Evolutionary conservation across 1,140 invertebrate genomes (phyloP).

Genomic region (Papilio machaon): DNA sequence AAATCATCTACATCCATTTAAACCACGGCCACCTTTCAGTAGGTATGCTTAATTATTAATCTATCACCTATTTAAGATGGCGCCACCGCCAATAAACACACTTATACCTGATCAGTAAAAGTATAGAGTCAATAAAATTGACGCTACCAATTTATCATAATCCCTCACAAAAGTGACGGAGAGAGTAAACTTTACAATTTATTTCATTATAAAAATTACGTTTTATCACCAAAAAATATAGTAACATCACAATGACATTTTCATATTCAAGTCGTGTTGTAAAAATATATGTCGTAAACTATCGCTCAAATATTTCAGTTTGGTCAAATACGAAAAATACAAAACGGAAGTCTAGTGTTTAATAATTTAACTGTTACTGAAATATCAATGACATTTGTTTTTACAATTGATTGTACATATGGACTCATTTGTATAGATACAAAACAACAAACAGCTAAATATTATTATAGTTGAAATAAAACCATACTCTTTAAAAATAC

Average conservation of each 20-base stretch:
- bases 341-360: slow-evolving; percentile 41
- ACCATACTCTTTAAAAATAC: slow-evolving; percentile 28
- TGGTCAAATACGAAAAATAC: slow-evolving; percentile 59
- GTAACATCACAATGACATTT: slow-evolving; percentile 55
- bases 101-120: slow-evolving; percentile 49
- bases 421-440: not conserved
- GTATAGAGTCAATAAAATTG: slow-evolving; percentile 66
- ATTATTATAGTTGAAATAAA: slow-evolving; percentile 33
- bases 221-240: slow-evolving; percentile 70
- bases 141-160: slow-evolving; percentile 62
- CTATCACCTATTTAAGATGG: slow-evolving; percentile 32
- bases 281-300: slow-evolving; percentile 69
- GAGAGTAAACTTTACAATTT: slow-evolving; percentile 70
- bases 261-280: slow-evolving; percentile 62
- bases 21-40: not conserved
- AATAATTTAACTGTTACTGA: slow-evolving; percentile 10
- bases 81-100: slow-evolving; percentile 48
- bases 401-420: not conserved
- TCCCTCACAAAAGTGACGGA: slow-evolving; percentile 77
- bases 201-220: slow-evolving; percentile 71
- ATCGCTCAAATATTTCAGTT: slow-evolving; percentile 51
- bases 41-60: slow-evolving; percentile 2
- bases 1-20: not conserved
- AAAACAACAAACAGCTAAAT: slow-evolving; percentile 28
- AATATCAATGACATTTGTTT: not conserved